Percentiles rank a stretch among this genome's conserved stretches.
Evolutionary conservation across 2,888 invertebrate genomes (phyloP).

Genomic region (Lasioglossum malachurum): DNA sequence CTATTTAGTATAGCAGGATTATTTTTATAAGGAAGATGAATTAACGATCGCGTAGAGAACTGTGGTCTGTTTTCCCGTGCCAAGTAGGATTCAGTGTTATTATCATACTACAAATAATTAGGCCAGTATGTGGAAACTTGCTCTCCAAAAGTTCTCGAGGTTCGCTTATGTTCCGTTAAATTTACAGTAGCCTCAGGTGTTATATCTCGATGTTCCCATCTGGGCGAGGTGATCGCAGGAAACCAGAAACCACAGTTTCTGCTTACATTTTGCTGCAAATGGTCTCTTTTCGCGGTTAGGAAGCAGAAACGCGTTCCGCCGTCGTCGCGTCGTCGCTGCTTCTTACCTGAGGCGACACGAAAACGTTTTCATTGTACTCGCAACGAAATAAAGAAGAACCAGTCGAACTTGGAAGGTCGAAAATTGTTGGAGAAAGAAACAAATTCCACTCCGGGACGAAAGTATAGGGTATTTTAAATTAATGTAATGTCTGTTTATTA

Average conservation of each 20-base stretch:
- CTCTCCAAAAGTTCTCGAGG: not conserved
- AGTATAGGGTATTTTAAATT: too few relatives aligned
- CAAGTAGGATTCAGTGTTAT: not conserved
- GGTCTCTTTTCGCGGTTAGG: conserved; percentile 56
- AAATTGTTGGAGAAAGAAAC: too few relatives aligned
- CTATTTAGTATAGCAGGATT: not conserved
- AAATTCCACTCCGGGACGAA: too few relatives aligned
- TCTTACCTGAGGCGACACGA: conserved; percentile 15
- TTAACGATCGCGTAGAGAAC: not conserved
- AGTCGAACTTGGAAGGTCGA: too few relatives aligned
- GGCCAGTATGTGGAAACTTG: not conserved
- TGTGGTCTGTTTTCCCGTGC: not conserved
- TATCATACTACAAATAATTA: conserved; percentile 7
- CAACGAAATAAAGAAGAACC: not conserved
- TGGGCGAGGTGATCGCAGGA: conserved; percentile 33
- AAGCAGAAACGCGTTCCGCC: conserved; percentile 45
- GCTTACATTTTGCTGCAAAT: conserved; percentile 56
- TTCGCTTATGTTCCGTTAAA: conserved; percentile 13
- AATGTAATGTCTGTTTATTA: too few relatives aligned
- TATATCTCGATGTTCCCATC: conserved; percentile 44
- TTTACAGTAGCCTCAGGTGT: conserved; percentile 24
- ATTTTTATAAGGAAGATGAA: not conserved
- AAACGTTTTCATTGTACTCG: not conserved
- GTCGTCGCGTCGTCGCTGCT: not conserved
- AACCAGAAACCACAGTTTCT: conserved; percentile 63